Base-by-base conservation (phyloP, 2,888 invertebrate genomes). In the Drosophila algonquin region DNA sequence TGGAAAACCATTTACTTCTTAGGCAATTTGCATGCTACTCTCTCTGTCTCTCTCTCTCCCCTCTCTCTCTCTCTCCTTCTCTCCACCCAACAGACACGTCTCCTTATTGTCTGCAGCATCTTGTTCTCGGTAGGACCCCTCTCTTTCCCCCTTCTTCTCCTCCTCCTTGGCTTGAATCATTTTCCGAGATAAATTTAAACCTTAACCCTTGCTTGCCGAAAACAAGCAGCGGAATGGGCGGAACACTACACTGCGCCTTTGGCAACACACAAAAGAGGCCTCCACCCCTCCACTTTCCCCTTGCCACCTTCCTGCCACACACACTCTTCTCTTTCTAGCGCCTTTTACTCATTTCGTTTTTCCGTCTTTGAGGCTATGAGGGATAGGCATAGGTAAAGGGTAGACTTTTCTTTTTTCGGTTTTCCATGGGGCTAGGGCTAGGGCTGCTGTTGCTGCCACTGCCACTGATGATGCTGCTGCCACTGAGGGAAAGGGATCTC, bases 281-380 rank as follows among this genome's bases (percentile, higher is more conserved):
- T 55, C 54, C 32, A n/a, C 27, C 47, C 47, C 21, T 18, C 24
- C 9, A 24, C 16, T 27, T 35, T 7, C 30, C 51, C 27, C 27
- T 27, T 27, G 21, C 21, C 27, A 21, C 50, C 47, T 45, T 46
- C 51, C 7, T n/a, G n/a, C 7, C 40, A 35, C 16, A 63, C 79
- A 73, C 67, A 79, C 85, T 24, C 24, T 24, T 5, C 27, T 10
- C 1, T 14, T 14, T 40, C 85, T 85, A 77, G 65, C 82, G 85
- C 73, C 80, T 81, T 77, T 81, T 77, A 75, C 79, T 75, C 79
- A 76, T 78, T 81, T 78, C 58, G 67, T 75, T 68, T 63, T 77
- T 58, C 32, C 53, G 56, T 32, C 48, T 48, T 48, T 53, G 58
- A 46, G 61, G 32, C 32, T 32, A n/a, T n/a, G n/a, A 32, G 32